Conservation (phyloP, 1,140 invertebrate species). For the Mycetomoellerius zeteki region DNA sequence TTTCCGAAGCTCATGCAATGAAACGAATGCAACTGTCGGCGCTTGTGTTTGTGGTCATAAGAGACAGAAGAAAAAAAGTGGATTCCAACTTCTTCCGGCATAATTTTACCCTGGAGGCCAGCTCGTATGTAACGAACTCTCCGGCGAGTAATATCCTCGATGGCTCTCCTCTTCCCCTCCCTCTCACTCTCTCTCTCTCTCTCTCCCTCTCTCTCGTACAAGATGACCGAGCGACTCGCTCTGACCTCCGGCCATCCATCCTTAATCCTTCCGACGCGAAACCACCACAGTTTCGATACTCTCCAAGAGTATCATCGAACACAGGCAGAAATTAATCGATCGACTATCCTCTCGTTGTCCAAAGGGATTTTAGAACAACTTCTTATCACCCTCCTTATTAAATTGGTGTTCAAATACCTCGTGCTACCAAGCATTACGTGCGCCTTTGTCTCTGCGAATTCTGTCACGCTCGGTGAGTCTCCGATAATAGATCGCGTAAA, state of each 20-base stretch:
- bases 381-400: background rate
- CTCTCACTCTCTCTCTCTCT: slow-evolving; percentile 28
- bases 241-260: slow-evolving; percentile 79
- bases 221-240: slow-evolving; percentile 78
- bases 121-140: slow-evolving; percentile 79
- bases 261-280: slow-evolving; percentile 78
- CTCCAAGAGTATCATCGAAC: slow-evolving; percentile 26
- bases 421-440: slow-evolving; percentile 16
- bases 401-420: background rate
- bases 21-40: slow-evolving; percentile 44
- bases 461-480: slow-evolving; percentile 34
- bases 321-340: slow-evolving; percentile 45
- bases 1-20: slow-evolving; percentile 22
- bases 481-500: slow-evolving; percentile 45
- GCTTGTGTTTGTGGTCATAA: slow-evolving; percentile 43
- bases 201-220: slow-evolving; percentile 9
- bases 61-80: slow-evolving; percentile 38
- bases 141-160: slow-evolving; percentile 77
- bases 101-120: slow-evolving; percentile 76
- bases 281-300: slow-evolving; percentile 72
- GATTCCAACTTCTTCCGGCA: slow-evolving; percentile 79
- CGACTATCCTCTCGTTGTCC: background rate
- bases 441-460: slow-evolving; percentile 46
- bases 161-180: slow-evolving; percentile 18
- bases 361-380: background rate